Percentiles rank a stretch among this genome's conserved stretches.
These are phyloP conservation scores for Upupa epops DNA, from an alignment of 2,113 vertebrate species.

Conservation along the genomic window DNA sequence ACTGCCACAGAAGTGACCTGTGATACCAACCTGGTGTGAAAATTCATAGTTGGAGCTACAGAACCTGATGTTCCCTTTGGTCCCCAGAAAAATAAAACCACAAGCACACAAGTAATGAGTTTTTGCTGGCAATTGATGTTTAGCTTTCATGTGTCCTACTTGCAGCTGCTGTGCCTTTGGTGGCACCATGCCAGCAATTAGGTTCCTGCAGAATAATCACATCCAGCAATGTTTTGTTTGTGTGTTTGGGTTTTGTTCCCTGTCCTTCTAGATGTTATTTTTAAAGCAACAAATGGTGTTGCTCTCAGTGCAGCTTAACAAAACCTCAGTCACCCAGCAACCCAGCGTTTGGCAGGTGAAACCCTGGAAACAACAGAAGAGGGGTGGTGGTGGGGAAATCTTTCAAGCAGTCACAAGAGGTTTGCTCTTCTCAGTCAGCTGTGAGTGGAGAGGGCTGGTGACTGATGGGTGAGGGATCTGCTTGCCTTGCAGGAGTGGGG, in stretches of 20 bases:
- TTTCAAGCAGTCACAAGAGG: background rate
- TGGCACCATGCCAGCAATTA: background rate
- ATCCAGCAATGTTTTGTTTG: background rate
- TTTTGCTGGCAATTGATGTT: background rate
- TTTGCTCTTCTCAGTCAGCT: background rate
- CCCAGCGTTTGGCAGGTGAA: background rate
- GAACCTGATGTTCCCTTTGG: background rate
- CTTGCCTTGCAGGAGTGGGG: accelerated
- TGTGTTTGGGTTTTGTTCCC: background rate
- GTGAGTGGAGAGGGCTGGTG: background rate
- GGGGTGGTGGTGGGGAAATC: background rate
- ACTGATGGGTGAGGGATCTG: background rate
- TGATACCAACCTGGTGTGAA: background rate
- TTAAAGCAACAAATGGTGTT: conserved; percentile 3
- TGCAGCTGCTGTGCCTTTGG: background rate
- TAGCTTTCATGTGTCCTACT: background rate
- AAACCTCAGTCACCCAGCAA: background rate
- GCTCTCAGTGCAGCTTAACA: background rate
- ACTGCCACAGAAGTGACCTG: background rate
- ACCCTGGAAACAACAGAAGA: background rate
- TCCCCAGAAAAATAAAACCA: background rate
- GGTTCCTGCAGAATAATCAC: background rate
- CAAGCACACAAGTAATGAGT: accelerated
- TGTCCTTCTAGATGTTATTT: background rate
- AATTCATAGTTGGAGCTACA: background rate